Evolutionary conservation across 2,113 vertebrate species (phyloP), one percentile per base, ranked within the genome.

Genomic region (Pollachius pollachius): DNA sequence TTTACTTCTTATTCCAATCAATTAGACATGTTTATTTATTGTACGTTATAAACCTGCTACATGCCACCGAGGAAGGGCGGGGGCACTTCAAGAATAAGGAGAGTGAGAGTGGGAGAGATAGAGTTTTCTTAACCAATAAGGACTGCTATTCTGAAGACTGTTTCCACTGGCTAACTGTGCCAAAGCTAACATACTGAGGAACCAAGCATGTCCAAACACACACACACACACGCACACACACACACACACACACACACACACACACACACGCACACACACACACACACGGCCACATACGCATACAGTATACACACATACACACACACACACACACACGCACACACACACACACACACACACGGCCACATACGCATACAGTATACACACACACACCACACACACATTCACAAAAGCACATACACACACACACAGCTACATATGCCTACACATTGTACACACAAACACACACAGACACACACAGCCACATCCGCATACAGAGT

Each of bases 161-260:
- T 48, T 48, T 48, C 41, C 41, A 48, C 41, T 48, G 41, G 41
- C 41, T 48, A 13, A 48, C 41, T 48, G 8, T 48, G 41, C 41
- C 41, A 48, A 48, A 13, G 41, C 41, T 48, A 48, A 48, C 41
- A 48, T 9, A 48, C 41, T 13, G 41, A 13, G 41, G 8, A 48
- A 2, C 41, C 41, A 48, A 48, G 8, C 41, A 65, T 7, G 9
- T 58, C 52, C 16, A 63, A 11, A 73, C 7, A 65, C 0, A 64
- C 34, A 76, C 1, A 73, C 27, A 67, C 23, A 64, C 18, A 52
- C 64, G 54, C 41, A 52, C 64, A 65, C 64, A 52, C 18, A 37
- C 25, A 34, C 25, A 30, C 61, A 30, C 25, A 25, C 61, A 30
- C 61, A 25, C 61, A 27, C 61, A 25, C 25, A 27, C 5, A 6